Evolutionary conservation across 2,888 invertebrate species (phyloP), one percentile per base, ranked within the genome.

Genomic region (Diadromus collaris): DNA sequence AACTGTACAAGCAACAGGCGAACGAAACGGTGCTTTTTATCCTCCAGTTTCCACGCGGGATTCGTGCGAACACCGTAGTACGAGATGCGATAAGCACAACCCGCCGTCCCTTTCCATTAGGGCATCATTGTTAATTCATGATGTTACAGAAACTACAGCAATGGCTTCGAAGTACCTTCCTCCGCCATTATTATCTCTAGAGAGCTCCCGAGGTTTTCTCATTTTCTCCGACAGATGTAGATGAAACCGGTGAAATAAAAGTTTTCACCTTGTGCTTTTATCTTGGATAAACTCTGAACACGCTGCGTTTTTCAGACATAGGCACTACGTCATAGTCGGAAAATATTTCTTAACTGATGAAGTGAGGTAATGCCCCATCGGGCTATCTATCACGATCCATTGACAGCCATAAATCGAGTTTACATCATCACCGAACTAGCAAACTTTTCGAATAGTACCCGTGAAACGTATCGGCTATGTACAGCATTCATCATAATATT

Each of bases 371-470:
- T 16, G 21, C 65, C 10, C 19, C n/a, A 4, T 34, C 29, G 41
- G 10, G 27, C 75, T 61, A 78, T 78, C 61, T 56, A 67, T 78
- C 75, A 78, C 24, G 10, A 19, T 38, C 46, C 27, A 56, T 67
- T 61, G 74, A 74, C 67, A 54, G 61, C 56, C 46, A 68, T 71
- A 41, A 79, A 75, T 75, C 71, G 61, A 71, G 38, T 63, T 71
- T 41, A 54, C 67, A 24, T 38, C 34, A 44, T 61, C 38, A 16
- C 10, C 61, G 44, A 44, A 58, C n/a, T n/a, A 21, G 58, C 24
- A 41, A 63, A 58, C 34, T 56, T 63, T 72, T 71, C 13, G 4
- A 73, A 19, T 24, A 21, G 54, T n/a, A 0, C 16, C 2, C 21
- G 7, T 16, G 32, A 41, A 34, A 27, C 21, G 9, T 48, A 60